A percentile compares a stretch with the other conserved stretches of the same genome.
These are phyloP conservation scores for Alfaro cultratus DNA, from an alignment of 2,797 vertebrate genomes.

Conservation along the genomic window DNA sequence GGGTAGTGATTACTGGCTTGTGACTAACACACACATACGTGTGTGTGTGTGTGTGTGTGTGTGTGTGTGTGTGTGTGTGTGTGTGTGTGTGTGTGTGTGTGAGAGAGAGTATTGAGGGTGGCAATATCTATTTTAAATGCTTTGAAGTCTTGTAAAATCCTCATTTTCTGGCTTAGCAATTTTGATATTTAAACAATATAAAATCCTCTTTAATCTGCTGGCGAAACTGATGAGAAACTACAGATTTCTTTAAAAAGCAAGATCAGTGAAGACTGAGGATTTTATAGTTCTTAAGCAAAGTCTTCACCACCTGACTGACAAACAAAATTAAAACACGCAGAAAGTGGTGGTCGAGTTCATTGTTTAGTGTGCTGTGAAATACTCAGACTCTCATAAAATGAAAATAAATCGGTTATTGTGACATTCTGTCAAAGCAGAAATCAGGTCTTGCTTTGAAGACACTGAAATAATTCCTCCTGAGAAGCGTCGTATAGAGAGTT, in stretches of 20 bases:
- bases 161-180: constrained; percentile 1
- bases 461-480: constrained; percentile 10
- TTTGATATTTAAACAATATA: constrained; percentile 14
- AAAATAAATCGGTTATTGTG: neutral
- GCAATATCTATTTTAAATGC: neutral
- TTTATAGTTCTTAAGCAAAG: constrained; percentile 12
- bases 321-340: constrained; percentile 25
- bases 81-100: too few species aligned
- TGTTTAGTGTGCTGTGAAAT: constrained; percentile 23
- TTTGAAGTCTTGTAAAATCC: neutral
- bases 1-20: neutral
- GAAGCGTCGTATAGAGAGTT: constrained; percentile 29
- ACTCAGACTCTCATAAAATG: constrained; percentile 9
- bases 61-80: too few species aligned
- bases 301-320: constrained; percentile 44
- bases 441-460: constrained; percentile 17
- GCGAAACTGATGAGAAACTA: constrained; percentile 14
- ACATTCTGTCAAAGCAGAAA: neutral
- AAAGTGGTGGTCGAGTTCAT: constrained; percentile 17
- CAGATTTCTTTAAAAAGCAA: constrained; percentile 17
- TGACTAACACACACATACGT: neutral
- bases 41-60: too few species aligned
- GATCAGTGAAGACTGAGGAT: constrained; percentile 15
- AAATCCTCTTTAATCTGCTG: constrained; percentile 42
- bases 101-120: too few species aligned